phyloP scores from a whole-genome alignment of 2,888 invertebrate genomes.

The Phrixothrix hirtus region DNA sequence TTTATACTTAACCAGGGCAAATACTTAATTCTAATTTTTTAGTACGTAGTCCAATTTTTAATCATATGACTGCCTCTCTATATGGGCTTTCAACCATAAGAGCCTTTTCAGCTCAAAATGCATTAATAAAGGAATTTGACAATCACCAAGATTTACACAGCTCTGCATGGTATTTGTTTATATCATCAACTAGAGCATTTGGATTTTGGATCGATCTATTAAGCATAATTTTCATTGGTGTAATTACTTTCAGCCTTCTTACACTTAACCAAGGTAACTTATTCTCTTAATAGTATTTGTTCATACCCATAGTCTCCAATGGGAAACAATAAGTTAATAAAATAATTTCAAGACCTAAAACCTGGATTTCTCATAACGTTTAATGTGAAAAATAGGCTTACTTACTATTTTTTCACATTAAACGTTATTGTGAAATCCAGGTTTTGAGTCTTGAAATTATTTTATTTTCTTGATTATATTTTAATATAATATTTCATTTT shows the following conservation, averaged over 20 bases:
- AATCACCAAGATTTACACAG: slow-evolving; percentile 65
- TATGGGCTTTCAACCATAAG: slow-evolving; percentile 74
- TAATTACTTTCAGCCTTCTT: slow-evolving; percentile 56
- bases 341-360: no score
- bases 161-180: slow-evolving; percentile 71
- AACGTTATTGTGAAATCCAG: no score
- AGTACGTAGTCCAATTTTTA: slow-evolving; percentile 77
- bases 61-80: slow-evolving; percentile 70
- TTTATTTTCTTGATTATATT: no score
- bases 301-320: no score
- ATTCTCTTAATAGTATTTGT: no score
- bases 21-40: slow-evolving; percentile 22
- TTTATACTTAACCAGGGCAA: background rate
- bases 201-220: slow-evolving; percentile 69
- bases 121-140: slow-evolving; percentile 64
- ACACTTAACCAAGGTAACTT: slow-evolving; percentile 35
- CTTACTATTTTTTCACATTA: no score
- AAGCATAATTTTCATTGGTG: slow-evolving; percentile 63
- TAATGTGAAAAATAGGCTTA: no score
- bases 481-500: no score
- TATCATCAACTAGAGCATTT: slow-evolving; percentile 65
- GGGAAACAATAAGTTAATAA: no score
- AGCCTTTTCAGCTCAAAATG: slow-evolving; percentile 66
- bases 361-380: no score
- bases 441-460: no score